Evolutionary conservation across 1,140 invertebrate species (phyloP).

Genomic region (Rhagoletis pomonella): DNA sequence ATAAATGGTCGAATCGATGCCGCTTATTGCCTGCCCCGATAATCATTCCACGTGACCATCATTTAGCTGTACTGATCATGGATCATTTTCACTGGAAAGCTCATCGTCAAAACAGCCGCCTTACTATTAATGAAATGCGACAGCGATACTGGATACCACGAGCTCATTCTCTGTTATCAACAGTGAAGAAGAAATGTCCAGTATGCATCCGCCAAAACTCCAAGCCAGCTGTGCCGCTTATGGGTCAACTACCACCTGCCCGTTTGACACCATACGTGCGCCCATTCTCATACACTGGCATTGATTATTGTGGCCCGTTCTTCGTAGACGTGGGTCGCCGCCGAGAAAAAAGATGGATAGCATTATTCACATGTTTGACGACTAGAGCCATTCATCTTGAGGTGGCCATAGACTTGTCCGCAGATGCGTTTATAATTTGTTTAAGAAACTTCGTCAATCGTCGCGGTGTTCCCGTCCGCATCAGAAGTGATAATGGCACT

Average conservation of each 20-base stretch:
- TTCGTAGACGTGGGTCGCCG: not conserved
- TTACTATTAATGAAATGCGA: constrained; percentile 45
- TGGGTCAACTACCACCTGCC: constrained; percentile 16
- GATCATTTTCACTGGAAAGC: constrained; percentile 1
- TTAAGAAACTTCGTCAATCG: constrained; percentile 54
- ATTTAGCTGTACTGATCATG: constrained; percentile 5
- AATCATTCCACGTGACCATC: constrained; percentile 12
- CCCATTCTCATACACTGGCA: constrained; percentile 24
- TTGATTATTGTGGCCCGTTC: constrained; percentile 25
- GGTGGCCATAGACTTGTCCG: constrained; percentile 46
- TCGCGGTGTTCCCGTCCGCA: constrained; percentile 17
- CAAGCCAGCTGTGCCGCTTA: not conserved
- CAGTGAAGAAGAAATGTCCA: not conserved
- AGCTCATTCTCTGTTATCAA: not conserved
- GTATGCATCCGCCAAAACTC: not conserved
- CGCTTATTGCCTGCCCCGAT: constrained; percentile 19
- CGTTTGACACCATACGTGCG: not conserved
- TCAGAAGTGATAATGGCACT: constrained; percentile 53
- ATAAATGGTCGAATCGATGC: constrained; percentile 39
- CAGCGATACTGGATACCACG: constrained; percentile 53
- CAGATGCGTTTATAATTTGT: constrained; percentile 55
- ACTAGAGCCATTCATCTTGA: not conserved
- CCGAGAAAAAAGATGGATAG: constrained; percentile 7
- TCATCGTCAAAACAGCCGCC: constrained; percentile 53
- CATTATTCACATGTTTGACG: not conserved